Evolutionary conservation across 2,113 vertebrate genomes (phyloP), one percentile per base, ranked within the genome.

Genomic region (Mionectes macconnelli): DNA sequence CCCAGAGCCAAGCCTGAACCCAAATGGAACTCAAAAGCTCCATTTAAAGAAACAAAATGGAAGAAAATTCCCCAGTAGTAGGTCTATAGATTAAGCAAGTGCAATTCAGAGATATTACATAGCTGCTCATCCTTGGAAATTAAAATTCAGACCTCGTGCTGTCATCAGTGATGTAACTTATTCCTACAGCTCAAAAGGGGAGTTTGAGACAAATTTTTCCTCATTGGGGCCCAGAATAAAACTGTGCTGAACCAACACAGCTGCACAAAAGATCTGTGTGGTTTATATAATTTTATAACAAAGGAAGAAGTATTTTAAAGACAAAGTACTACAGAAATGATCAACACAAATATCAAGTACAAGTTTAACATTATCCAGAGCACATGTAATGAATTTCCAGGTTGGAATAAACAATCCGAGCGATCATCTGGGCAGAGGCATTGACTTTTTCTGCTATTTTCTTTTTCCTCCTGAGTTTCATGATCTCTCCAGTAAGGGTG

Each of bases 341-440:
- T 95, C 91, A 96, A 97, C 90, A 79, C 57, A 96, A 97, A 78
- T 70, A 96, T 81, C 80, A 92, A 90, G 69, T 72, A 94, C 60
- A 88, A 90, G 86, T 95, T 93, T 78, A 94, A 72, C 67, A 4
- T 93, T 59, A 94, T 89, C 62, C 68, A 83, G 81, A 95, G 87
- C 75, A 93, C 57, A 40, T 22, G 45, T 68, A 62, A 84, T 45
- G 59, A 79, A 91, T 90, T 87, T 83, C 69, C 68, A 7, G 81
- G 79, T 17, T 74, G 79, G 53, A 88, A 94, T 42, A 55, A 91
- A 27, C 57, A 78, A 81, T 55, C 75, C 28, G 0, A 89, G 73
- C 56, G 60, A 93, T 35, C 88, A 66, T 33, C 82, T 93, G 81
- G 89, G 83, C 88, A 94, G 95, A 90, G 37, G 55, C 69, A 31